Evolutionary conservation across 1,140 invertebrate species (phyloP), one percentile per base, ranked within the genome.

Genomic region (Drosophila sulfurigaster): DNA sequence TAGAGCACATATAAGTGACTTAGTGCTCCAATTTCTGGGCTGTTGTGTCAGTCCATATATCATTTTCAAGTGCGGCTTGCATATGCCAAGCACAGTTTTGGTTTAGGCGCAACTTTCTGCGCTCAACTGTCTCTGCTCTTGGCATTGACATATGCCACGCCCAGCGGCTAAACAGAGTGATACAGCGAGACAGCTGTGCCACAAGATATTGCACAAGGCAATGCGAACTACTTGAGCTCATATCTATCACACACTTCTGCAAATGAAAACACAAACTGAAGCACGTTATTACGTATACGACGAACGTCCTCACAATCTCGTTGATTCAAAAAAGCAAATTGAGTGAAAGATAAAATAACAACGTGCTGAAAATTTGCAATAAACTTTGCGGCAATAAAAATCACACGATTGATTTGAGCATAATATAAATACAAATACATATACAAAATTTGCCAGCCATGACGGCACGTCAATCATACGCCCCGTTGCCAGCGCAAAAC

Each of bases 131-230:
- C 78, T 86, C 78, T 86, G 82, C 56, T 41, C 51, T 70, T 86
- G 82, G 74, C 82, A 86, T 79, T 87, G 82, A 79, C 82, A 87
- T 63, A 87, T 87, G 63, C 72, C 81, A 76, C 76, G 81, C 81
- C 80, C 66, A 38, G 52, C 35, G 51, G 38, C 71, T 49, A 67
- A 66, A 46, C 58, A 63, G 63, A 45, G 10, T 51, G 25, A 64
- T 11, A 16, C 20, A 11, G 16, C 28, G 10, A 5, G 5, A 8
- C 35, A 38, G 35, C 6, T 38, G 35, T 10, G 32, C 59, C 52
- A 30, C 46, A 38, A 72, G 69, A 72, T 57, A 65, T 45, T 15
- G 59, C 51, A 76, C 35, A 43, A 43, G 69, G 41, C 69, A 43
- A 46, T 15, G 45, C 5, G 64, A 43, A 16, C 48, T 20, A 52